Evolutionary conservation across 2,888 invertebrate species (phyloP), one percentile per base, ranked within the genome.

Genomic region (Smittia aterrima): DNA sequence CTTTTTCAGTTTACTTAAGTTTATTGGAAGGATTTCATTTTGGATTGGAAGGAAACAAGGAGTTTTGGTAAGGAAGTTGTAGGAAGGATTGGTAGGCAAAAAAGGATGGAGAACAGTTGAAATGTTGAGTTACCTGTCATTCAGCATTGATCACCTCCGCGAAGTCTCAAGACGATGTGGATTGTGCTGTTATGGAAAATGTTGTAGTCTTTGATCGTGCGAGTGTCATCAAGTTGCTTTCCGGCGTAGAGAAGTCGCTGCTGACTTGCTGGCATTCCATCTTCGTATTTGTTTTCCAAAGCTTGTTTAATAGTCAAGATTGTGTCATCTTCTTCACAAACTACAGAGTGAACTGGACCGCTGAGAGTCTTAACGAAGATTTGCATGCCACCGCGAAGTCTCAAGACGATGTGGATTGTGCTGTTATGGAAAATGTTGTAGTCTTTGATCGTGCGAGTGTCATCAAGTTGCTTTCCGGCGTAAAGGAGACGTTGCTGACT

Each of bases 341-440:
- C 47, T 9, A 74, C 27, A 4, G 66, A 16, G n/a, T 58, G 53
- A 82, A 85, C 85, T 78, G 85, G 85, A 58, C 84, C 84, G 16
- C 84, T 85, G 0, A 84, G 77, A 7, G 75, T 75, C 41, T 71
- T 75, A 1, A 84, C 83, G 77, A 83, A 87, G 77, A 86, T 86
- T 80, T 86, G 86, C 85, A 83, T 86, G 73, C 83, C 38, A 22
- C 47, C 47, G 77, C 87, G 80, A 18, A 88, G 83, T 77, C 87
- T 83, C 66, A 86, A 79, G 4, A 86, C 86, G 76, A 87, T 81
- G 77, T 87, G 86, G 7, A 87, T 81, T 1, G 86, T 87, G 0
- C 85, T 87, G 79, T 88, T 87, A 78, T 89, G 88, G 78, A 89
- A 88, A 78, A 89, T 89, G 77, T 89, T 89, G 81, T 89, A 89